These are phyloP conservation scores for Onychomys torridus DNA, from an alignment of 2,797 vertebrate species.

Conservation along the genomic window DNA sequence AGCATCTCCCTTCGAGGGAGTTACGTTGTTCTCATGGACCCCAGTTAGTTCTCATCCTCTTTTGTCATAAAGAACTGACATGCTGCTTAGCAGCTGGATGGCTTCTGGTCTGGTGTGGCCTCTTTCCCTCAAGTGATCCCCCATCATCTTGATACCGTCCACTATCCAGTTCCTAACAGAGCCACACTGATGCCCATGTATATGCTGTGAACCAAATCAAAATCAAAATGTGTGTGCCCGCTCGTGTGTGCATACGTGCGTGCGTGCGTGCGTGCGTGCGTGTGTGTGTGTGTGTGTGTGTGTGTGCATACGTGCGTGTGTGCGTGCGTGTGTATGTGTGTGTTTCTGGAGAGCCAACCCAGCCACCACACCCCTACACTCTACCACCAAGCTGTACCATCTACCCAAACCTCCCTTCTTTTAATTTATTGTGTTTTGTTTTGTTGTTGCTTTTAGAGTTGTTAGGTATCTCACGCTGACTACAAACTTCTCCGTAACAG, in stretches of 20 bases:
- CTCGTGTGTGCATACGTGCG: too few relatives aligned
- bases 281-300: fast-evolving
- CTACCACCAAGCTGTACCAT: not conserved
- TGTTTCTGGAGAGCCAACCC: not conserved
- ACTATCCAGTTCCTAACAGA: not conserved
- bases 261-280: too few relatives aligned
- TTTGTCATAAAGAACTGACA: not conserved
- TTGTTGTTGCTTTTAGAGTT: not conserved
- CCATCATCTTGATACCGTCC: not conserved
- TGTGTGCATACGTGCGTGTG: fast-evolving
- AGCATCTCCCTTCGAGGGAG: not conserved
- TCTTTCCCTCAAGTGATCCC: not conserved
- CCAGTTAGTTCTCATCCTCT: not conserved
- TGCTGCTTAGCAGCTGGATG: not conserved
- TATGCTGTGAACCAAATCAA: not conserved
- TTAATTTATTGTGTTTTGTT: not conserved
- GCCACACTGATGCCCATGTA: not conserved
- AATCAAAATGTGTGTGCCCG: too few relatives aligned
- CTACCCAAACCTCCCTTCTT: not conserved
- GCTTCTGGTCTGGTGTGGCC: not conserved
- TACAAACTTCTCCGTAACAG: not conserved
- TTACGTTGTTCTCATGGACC: not conserved
- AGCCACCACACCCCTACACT: not conserved
- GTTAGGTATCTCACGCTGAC: not conserved
- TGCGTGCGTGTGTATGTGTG: too few relatives aligned